Base-by-base conservation (phyloP, 2,113 vertebrate genomes). In the Upupa epops region DNA sequence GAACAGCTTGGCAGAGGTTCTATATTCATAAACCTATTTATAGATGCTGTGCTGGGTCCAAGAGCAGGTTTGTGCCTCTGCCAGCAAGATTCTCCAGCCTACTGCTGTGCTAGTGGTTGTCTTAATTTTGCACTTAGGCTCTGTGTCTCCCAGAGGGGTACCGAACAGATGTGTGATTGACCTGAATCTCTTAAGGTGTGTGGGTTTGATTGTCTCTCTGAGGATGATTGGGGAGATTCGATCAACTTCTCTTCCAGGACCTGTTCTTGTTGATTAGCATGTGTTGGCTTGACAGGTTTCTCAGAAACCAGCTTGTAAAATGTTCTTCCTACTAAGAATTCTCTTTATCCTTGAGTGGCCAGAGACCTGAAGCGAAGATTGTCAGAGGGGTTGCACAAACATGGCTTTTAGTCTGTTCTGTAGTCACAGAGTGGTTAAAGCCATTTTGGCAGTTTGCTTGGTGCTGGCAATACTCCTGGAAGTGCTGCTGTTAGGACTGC, bases 11-110 rank as follows among this genome's bases (percentile, higher is more conserved):
- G 93, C 88, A 90, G 66, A 86, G 46, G 29, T 92, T 96, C 92
- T 93, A 63, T 92, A 66, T 89, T 95, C 77, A 89, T 92, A 95
- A 95, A 70, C 84, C 90, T 94, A 96, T 93, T 93, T 96, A 90
- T 96, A 94, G 90, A 66, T 49, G 22, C 5, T 84, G 26, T 80
- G 59, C 76, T 90, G 89, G 19, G 66, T 89, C 69, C 58, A 59
- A 73, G 17, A 94, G 75, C 56, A 72, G 32, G 88, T 95, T 93
- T 96, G 89, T 93, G 69, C 69, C 46, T 88, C 61, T 81, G 76
- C 91, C 96, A 91, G 88, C 83, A 94, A 90, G 80, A 90, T 75
- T 77, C 55, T 92, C 45, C 28, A 90, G 56, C 83, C 64, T 90
- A 80, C 89, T 95, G 92, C 86, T 89, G 92, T 76, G 91, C 75